Evolutionary conservation across 2,113 vertebrate species (phyloP), one percentile per base, ranked within the genome.

Genomic region (Sciurus niger): DNA sequence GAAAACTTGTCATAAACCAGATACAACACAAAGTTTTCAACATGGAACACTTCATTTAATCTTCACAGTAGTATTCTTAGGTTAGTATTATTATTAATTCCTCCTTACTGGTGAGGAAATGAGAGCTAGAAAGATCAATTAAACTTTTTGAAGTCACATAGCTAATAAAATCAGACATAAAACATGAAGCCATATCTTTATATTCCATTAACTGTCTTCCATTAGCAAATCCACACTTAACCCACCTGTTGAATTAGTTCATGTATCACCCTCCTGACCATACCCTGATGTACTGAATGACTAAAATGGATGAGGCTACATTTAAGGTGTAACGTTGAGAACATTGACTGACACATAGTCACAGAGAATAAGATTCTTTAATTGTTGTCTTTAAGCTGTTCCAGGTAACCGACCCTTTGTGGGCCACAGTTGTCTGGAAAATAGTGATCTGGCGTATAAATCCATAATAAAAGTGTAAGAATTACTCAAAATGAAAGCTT

Each of bases 391-490:
- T 72, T 2, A 22, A 32, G 74, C 4, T 85, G 37, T 89, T 53
- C 18, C 0, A 17, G 11, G 3, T 18, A 51, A 55, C 40, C 11
- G 37, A 53, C 4, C 10, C 46, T 20, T 4, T 37, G 2, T 43
- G 34, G 24, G 2, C 22, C 34, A 73, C 6, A 53, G n/a, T 1
- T 74, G 40, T 84, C 40, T 8, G 4, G 7, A 22, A n/a, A n/a
- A 24, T 34, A 3, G 8, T 37, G 24, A 30, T n/a, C 17, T 67
- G 4, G 1, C 8, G 1, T 22, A 13, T 58, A 34, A 51, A 68
- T 40, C 30, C 37, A 79, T 1, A 22, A 10, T 25, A 37, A 87
- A 77, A 63, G 20, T 30, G 22, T 43, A 65, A 73, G 20, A 83
- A 68, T 60, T 22, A 78, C 25, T 70, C 48, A 34, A 6, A 68